These are phyloP conservation scores for Sebastes schlegelii DNA, from an alignment of 2,113 vertebrate species.

Conservation along the genomic window DNA sequence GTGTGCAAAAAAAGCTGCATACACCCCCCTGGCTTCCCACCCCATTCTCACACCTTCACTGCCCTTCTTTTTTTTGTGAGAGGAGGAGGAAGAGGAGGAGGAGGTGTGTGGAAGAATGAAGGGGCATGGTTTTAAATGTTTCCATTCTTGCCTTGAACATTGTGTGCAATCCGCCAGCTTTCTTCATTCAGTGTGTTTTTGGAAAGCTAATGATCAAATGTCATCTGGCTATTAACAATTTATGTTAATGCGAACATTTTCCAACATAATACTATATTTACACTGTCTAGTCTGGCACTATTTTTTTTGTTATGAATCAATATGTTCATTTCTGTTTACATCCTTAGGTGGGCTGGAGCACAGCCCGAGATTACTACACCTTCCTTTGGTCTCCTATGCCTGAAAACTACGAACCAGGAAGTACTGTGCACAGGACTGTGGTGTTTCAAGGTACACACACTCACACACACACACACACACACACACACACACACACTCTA, in stretches of 20 bases:
- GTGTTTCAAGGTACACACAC: conserved; percentile 92
- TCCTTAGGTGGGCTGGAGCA: conserved; percentile 97
- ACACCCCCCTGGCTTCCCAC: conserved; percentile 25
- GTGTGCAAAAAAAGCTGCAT: conserved; percentile 21
- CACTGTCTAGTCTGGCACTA: background rate
- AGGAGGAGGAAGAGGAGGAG: conserved; percentile 15
- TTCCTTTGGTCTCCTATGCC: conserved; percentile 98
- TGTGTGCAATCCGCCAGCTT: conserved; percentile 10
- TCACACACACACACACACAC: conserved; percentile 31
- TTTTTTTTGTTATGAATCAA: background rate
- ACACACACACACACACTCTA: conserved; percentile 39
- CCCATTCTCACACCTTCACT: conserved; percentile 60
- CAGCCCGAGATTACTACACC: conserved; percentile 97
- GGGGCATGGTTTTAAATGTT: conserved; percentile 59
- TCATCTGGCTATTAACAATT: background rate
- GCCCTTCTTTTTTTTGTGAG: conserved; percentile 34
- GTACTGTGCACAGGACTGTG: conserved; percentile 91
- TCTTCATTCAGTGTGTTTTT: conserved; percentile 2
- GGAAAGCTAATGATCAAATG: background rate
- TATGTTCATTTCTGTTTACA: background rate
- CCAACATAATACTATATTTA: background rate
- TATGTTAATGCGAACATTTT: background rate
- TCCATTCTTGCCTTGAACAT: conserved; percentile 52
- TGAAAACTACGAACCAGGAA: conserved; percentile 92
- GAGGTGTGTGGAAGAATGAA: conserved; percentile 50